Conservation (phyloP, 2,888 invertebrate species). For the Tetropium fuscum region DNA sequence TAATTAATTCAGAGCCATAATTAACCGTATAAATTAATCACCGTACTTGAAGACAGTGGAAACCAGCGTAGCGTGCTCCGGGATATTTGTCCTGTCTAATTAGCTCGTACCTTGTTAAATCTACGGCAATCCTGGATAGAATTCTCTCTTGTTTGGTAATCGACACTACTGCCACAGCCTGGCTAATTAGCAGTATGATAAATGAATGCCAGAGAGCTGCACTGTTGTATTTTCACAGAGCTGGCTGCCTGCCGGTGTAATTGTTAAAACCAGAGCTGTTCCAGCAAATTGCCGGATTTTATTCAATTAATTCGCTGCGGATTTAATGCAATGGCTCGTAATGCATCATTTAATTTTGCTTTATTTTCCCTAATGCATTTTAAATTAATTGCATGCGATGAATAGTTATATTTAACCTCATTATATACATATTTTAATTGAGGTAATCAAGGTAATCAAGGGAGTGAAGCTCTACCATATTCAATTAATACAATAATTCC, state of each 20-base stretch:
- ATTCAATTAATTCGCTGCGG: conserved; percentile 48
- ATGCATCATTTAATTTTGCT: conserved; percentile 44
- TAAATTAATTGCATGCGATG: conserved; percentile 39
- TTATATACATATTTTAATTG: conserved; percentile 35
- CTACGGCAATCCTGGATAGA: conserved; percentile 35
- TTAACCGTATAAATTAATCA: conserved; percentile 41
- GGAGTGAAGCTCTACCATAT: neutral
- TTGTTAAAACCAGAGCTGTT: conserved; percentile 46
- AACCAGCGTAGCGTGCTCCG: conserved; percentile 33
- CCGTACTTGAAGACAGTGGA: conserved; percentile 36
- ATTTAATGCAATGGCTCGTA: conserved; percentile 43
- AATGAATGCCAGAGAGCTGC: conserved; percentile 38
- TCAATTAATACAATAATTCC: conserved; percentile 1
- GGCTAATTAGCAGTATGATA: conserved; percentile 46
- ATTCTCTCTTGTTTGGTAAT: conserved; percentile 41
- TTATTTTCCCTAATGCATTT: conserved; percentile 43
- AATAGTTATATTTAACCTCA: conserved; percentile 38
- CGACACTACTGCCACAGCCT: conserved; percentile 42
- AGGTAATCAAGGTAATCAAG: conserved; percentile 16
- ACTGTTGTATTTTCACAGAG: conserved; percentile 43
- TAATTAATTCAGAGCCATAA: conserved; percentile 39
- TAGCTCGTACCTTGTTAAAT: conserved; percentile 43
- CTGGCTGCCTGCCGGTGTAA: conserved; percentile 37
- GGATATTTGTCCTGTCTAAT: conserved; percentile 42
- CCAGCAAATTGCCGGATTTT: conserved; percentile 49